Conservation (phyloP, 2,888 invertebrate species). For the Drosophila austrosaltans region DNA sequence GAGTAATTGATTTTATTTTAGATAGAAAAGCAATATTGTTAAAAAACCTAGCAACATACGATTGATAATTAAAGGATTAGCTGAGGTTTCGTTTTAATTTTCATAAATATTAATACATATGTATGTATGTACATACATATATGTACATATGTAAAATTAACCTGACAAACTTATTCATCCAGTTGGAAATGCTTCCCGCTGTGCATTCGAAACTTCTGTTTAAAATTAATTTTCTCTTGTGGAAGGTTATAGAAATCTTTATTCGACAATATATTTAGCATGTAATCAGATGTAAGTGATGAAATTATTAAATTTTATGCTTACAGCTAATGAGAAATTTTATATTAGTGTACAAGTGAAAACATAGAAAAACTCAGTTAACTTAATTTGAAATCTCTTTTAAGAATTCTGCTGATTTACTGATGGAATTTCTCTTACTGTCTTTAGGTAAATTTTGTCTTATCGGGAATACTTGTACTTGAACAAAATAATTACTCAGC, state of each 20-base stretch:
- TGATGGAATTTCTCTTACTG: background rate
- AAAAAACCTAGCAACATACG: no score
- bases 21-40: no score
- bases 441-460: background rate
- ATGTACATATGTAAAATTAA: background rate
- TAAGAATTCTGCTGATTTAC: background rate
- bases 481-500: background rate
- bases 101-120: background rate
- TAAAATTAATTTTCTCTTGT: background rate
- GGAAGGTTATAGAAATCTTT: background rate
- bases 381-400: no score
- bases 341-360: no score
- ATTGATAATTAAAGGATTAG: no score
- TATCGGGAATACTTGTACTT: slow-evolving; percentile 1
- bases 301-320: background rate
- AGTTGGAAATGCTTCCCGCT: background rate
- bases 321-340: background rate
- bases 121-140: background rate
- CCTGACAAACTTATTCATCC: background rate
- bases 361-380: no score
- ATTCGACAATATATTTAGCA: background rate
- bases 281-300: background rate
- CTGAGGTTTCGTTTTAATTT: no score
- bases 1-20: no score
- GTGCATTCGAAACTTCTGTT: background rate